Base-by-base conservation (phyloP, 2,113 vertebrate species). In the Pluvianellus socialis region DNA sequence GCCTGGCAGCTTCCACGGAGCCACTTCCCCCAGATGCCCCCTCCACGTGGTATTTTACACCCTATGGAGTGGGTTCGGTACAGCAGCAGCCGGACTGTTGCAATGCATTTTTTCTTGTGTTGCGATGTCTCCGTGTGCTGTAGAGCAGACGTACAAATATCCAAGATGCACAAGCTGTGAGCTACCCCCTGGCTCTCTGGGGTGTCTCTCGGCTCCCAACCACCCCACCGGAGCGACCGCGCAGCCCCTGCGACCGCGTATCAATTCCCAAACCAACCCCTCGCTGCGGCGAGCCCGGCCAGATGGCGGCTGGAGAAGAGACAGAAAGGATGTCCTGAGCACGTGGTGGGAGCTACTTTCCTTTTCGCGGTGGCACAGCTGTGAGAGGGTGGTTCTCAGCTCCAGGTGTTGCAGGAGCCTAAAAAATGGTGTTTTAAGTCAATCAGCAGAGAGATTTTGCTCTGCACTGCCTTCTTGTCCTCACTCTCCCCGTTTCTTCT, bases 161-260 rank as follows among this genome's bases (percentile, higher is more conserved):
- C 52, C 72, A 73, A 17, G 55, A 18, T 33, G n/a, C 55, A 22
- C 38, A 14, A 79, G 35, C 27, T 68, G 49, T 74, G 52, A 22
- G 7, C 44, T 49, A 28, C 33, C 21, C 12, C 7, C 27, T 20
- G 3, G 1, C 38, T 86, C 47, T 49, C 56, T 19, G 18, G n/a
- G 61, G 8, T 12, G 4, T 18, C 32, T 65, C 65, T 49, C 32
- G 40, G 74, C 28, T 86, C 45, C 61, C 50, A 47, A 1, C 20
- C 44, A 44, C 4, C 4, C 32, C 5, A 0, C 38, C 63, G 79
- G 44, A 73, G 44, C 1, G 5, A 13, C 4, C 7, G 3, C 87
- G 52, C 74, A 76, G 40, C 67, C 21, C 3, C 24, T 45, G 74
- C 2, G 17, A 4, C 40, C 3, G 0, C 0, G 1, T 6, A 3